Evolutionary conservation across 2,113 vertebrate genomes (phyloP), one percentile per base, ranked within the genome.

Genomic region (Aramus guarauna): DNA sequence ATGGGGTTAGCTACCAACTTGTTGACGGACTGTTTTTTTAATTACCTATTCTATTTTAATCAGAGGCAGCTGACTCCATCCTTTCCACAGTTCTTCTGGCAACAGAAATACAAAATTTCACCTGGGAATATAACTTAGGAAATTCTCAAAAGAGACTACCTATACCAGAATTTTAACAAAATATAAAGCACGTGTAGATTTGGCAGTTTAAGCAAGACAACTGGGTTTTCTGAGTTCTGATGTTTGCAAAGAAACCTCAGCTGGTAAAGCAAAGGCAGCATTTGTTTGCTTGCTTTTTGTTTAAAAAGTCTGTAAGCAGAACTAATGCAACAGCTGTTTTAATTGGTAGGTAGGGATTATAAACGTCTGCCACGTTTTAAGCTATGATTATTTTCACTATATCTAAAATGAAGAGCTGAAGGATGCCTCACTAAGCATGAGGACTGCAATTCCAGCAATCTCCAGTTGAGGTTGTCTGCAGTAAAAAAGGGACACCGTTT

Each of bases 241-340:
- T 9, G 5, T n/a, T 60, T 48, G 15, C 53, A 82, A 43, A 29
- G 15, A 69, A 90, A 47, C 9, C 30, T 55, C n/a, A 48, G 9
- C 8, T 80, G 30, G 23, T 59, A 88, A 80, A 92, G 11, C 9
- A 80, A 56, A 85, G 12, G 19, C 1, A 58, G 18, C 11, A 47
- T 20, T 64, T 59, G 15, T 75, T 62, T 60, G 7, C 23, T 76
- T 79, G 11, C 3, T 63, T 43, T 72, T 53, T 67, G 9, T 36
- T 91, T 43, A 72, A 62, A 62, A 90, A 81, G 9, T 68, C 29
- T 88, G 10, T 39, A 82, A 77, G 15, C 16, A 85, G 55, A 96
- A 90, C 14, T 55, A 95, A 86, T 76, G 27, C 37, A 93, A 87
- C 64, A 95, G 60, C 60, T 97, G 45, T 93, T 97, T 97, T 93